Evolutionary conservation across 92 coral and sea anemone genomes (phyloP).

Genomic region (Paragorgia papillata): DNA sequence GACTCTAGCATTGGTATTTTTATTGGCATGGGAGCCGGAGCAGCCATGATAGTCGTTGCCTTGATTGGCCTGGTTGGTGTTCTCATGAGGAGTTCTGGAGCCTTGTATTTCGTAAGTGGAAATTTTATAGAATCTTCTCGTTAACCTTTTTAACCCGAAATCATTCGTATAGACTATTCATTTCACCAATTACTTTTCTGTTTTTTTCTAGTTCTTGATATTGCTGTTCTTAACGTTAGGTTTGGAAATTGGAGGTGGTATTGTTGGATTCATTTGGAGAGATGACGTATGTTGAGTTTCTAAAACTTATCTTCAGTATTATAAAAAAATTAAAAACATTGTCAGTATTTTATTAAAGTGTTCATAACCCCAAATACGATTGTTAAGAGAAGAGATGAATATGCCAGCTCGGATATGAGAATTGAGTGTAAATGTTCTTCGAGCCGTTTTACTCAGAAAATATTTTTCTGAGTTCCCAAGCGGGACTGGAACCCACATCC

Average conservation of each 20-base stretch:
- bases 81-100: conserved; percentile 7
- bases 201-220: conserved; percentile 70
- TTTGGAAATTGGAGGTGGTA: conserved; percentile 86
- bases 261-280: conserved; percentile 81
- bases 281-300: conserved; percentile 62
- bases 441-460: too few species aligned
- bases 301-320: neutral
- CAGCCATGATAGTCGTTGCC: conserved; percentile 47
- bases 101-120: conserved; percentile 30
- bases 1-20: conserved; percentile 36
- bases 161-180: neutral
- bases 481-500: too few species aligned
- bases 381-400: too few species aligned
- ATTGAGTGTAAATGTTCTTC: too few species aligned
- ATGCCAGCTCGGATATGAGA: too few species aligned
- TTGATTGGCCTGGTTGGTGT: conserved; percentile 36
- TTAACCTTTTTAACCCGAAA: neutral
- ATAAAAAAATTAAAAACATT: too few species aligned
- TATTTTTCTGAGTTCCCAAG: too few species aligned
- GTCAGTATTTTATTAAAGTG: neutral
- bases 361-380: neutral
- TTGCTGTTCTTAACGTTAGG: conserved; percentile 74
- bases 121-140: too few species aligned
- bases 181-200: neutral
- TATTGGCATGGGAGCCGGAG: conserved; percentile 37